These are phyloP conservation scores for Drosophila antonietae DNA, from an alignment of 2,888 invertebrate genomes.

Conservation along the genomic window DNA sequence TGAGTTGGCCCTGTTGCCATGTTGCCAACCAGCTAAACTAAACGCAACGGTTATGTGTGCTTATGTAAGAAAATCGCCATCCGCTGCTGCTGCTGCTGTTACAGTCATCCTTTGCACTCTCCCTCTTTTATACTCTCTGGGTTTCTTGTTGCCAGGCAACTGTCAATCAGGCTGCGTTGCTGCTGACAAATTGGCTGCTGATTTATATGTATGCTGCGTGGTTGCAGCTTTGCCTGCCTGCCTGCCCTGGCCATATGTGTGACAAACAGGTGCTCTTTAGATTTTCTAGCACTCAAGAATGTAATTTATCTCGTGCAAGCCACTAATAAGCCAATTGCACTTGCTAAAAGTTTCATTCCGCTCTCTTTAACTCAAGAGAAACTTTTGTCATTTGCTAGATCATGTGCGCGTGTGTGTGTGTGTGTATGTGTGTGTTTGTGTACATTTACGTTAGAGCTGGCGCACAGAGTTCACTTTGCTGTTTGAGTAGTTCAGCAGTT, in stretches of 20 bases:
- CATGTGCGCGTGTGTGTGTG: neutral
- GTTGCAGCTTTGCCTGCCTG: neutral
- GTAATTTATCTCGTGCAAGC: neutral
- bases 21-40: constrained; percentile 32
- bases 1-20: constrained; percentile 38
- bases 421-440: neutral
- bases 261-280: constrained; percentile 3
- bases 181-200: constrained; percentile 23
- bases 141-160: constrained; percentile 23
- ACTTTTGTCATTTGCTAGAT: constrained; percentile 2
- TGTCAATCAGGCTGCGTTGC: constrained; percentile 10
- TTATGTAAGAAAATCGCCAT: neutral
- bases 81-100: neutral
- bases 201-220: constrained; percentile 16
- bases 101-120: neutral
- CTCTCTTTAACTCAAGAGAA: neutral
- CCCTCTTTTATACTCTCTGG: too few species aligned
- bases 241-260: constrained; percentile 1
- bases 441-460: neutral
- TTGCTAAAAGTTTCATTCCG: neutral
- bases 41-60: constrained; percentile 17
- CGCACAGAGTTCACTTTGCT: neutral
- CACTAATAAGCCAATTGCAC: constrained; percentile 17
- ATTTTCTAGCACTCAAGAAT: neutral
- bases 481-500: neutral